Base-by-base conservation (phyloP, 2,797 vertebrate genomes). In the Sebastes glaucus region DNA sequence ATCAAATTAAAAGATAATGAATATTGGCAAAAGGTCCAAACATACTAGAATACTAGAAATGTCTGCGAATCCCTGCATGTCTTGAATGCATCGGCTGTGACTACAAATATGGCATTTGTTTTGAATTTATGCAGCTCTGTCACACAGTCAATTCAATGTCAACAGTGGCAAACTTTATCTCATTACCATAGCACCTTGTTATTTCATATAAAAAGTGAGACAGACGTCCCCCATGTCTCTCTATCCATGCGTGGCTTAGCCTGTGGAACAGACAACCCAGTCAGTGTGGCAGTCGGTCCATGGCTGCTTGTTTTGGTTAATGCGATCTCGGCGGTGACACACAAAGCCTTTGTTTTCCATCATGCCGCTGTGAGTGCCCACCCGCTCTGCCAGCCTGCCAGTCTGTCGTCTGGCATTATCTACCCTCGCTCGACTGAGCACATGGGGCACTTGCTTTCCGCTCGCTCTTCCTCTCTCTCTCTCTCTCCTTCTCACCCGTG, bases 391-490 rank as follows among this genome's bases (percentile, higher is more conserved):
- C 88, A 88, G 90, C 87, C 90, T 91, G 90, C 88, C 94, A 89
- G 91, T 86, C 93, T 93, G 91, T 93, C 90, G 88, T 87, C 89
- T 93, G 94, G 91, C 87, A 92, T 94, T 90, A 94, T 93, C 88
- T 83, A 78, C 84, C 88, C 87, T 87, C 32, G 86, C 91, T 92
- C 88, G 16, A 65, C 86, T 86, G 80, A 91, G 85, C 90, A 88
- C 92, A 83, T 52, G 68, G 80, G 84, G 81, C 75, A 46, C 74
- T 81, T 8, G 64, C 78, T 78, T 67, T 74, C 80, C 59, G 64
- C 71, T 67, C 67, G 57, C 68, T 76, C 76, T 78, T 65, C 23
- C 71, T 59, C 73, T 74, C 71, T 59, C 73, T 33, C 11, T 74
- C 71, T 67, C 71, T 67, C 67, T 74, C 53, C 71, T 35, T 33